phyloP scores from a whole-genome alignment of 2,113 vertebrate species.

The Marcusenius ussheri region DNA sequence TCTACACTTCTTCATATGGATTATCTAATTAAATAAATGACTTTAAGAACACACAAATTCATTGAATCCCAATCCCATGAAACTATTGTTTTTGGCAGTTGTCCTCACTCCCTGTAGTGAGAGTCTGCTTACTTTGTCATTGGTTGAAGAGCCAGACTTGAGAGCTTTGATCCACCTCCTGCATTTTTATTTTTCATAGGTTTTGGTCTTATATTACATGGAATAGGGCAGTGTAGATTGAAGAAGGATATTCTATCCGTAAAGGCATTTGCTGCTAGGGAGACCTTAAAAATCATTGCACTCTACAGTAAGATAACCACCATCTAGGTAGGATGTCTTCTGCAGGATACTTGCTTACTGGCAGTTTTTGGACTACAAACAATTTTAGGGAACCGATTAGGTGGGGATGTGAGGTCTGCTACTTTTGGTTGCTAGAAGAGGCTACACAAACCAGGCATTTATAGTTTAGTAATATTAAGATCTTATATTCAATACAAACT shows the following conservation, averaged over 20 bases:
- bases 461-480: background rate
- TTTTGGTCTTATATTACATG: background rate
- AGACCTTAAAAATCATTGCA: background rate
- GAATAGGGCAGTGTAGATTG: conserved; percentile 17
- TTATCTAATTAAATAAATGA: background rate
- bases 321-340: background rate
- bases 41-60: background rate
- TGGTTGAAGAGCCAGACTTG: background rate
- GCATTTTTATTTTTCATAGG: background rate
- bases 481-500: background rate
- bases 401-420: background rate
- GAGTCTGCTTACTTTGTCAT: background rate
- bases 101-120: background rate
- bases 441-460: background rate
- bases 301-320: background rate
- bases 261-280: background rate
- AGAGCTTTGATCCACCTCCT: background rate
- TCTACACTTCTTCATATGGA: background rate
- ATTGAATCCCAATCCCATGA: background rate
- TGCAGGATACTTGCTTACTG: background rate
- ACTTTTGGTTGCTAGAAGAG: background rate
- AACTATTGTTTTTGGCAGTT: conserved; percentile 5
- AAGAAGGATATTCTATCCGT: background rate
- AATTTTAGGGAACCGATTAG: background rate
- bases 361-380: background rate